These are phyloP conservation scores for Papilio elwesi DNA, from an alignment of 2,888 invertebrate genomes.

Conservation along the genomic window DNA sequence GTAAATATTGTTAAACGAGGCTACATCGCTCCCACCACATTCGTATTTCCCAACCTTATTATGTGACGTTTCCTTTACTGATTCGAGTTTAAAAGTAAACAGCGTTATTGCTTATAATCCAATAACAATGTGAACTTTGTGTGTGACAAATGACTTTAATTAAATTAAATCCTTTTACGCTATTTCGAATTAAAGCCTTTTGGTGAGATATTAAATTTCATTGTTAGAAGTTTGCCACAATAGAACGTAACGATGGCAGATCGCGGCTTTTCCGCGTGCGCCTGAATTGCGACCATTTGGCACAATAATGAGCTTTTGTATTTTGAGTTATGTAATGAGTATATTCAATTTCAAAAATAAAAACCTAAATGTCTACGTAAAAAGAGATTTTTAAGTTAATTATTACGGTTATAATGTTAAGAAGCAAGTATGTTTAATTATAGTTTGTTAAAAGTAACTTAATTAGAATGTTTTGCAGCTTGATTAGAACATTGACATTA, in stretches of 20 bases:
- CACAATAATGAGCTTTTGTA: constrained; percentile 70
- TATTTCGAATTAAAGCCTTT: constrained; percentile 36
- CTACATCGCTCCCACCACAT: constrained; percentile 41
- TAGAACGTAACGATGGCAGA: constrained; percentile 68
- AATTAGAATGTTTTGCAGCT: no score
- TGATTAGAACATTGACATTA: no score
- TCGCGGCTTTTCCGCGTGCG: constrained; percentile 65
- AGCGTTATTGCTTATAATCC: constrained; percentile 30
- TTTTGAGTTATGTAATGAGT: constrained; percentile 62
- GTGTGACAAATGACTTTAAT: constrained; percentile 38
- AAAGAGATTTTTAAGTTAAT: no score
- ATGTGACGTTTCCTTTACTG: constrained; percentile 54
- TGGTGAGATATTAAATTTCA: constrained; percentile 64
- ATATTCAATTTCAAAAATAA: constrained; percentile 52
- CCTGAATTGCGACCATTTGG: constrained; percentile 68
- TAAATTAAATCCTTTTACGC: constrained; percentile 40
- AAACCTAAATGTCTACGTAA: constrained; percentile 44
- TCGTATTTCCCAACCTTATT: constrained; percentile 46
- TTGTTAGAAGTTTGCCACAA: constrained; percentile 68
- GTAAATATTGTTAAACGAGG: constrained; percentile 78
- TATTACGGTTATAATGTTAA: background rate
- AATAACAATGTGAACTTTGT: constrained; percentile 23
- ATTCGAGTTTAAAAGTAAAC: constrained; percentile 30
- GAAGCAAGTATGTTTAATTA: background rate
- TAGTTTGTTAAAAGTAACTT: background rate